Percentiles rank a stretch among this genome's conserved stretches.
These are phyloP conservation scores for Artibeus jamaicensis DNA, from an alignment of 2,797 vertebrate species.

Conservation along the genomic window DNA sequence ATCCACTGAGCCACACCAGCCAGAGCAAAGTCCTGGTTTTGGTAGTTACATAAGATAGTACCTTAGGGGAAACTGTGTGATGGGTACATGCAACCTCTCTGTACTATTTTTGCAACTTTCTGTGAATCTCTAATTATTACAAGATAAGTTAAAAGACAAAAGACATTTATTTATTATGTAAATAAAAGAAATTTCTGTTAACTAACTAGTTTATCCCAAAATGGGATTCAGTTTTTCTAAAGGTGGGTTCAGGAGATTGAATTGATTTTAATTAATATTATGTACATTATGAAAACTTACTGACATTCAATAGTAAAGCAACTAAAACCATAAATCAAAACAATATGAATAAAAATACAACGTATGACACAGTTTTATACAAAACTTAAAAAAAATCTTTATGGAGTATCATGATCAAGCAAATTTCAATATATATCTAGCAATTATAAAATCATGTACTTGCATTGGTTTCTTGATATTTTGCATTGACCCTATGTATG, in stretches of 20 bases:
- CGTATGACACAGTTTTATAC: not conserved
- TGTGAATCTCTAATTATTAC: not conserved
- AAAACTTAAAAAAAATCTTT: not conserved
- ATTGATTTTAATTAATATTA: not conserved
- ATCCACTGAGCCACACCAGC: not conserved
- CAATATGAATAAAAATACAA: not conserved
- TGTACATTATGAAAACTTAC: not conserved
- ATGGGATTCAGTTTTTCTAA: conserved; percentile 7
- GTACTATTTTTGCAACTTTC: not conserved
- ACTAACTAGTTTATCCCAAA: not conserved
- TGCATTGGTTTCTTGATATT: not conserved
- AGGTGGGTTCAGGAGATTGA: not conserved
- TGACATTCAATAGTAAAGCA: not conserved
- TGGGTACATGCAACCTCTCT: not conserved
- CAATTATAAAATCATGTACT: not conserved
- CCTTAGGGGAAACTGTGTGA: not conserved
- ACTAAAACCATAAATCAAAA: not conserved
- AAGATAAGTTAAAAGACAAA: not conserved
- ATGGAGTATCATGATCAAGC: not conserved
- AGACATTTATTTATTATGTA: too few species aligned
- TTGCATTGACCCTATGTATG: not conserved
- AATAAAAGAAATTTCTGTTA: not conserved
- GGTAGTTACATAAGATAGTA: not conserved
- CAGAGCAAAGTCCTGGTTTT: not conserved
- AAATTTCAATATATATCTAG: not conserved